phyloP scores from a whole-genome alignment of 1,140 invertebrate genomes.

The Artemia franciscana region DNA sequence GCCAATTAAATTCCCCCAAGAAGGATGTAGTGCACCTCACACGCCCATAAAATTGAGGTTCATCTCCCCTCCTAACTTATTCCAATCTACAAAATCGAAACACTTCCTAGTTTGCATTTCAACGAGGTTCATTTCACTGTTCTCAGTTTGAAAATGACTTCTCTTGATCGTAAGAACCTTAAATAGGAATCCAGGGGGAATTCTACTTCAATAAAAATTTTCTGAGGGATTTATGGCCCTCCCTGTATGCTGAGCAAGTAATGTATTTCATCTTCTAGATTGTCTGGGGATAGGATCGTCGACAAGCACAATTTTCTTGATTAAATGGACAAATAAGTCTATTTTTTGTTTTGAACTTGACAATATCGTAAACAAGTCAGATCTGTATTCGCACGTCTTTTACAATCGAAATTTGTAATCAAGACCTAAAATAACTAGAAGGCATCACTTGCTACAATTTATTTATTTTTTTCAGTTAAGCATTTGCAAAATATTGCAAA shows the following conservation, averaged over 20 bases:
- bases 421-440: too few relatives aligned
- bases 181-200: neutral
- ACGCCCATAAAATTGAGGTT: neutral
- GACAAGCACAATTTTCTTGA: neutral
- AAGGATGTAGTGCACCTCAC: neutral
- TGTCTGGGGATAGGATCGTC: neutral
- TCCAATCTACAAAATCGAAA: neutral
- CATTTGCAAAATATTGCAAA: too few relatives aligned
- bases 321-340: neutral
- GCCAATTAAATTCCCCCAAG: neutral
- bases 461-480: too few relatives aligned
- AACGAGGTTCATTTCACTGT: neutral
- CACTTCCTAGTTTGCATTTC: neutral
- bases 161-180: neutral
- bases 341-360: too few relatives aligned
- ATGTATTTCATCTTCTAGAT: neutral
- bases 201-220: neutral
- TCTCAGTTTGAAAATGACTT: neutral
- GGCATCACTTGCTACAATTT: too few relatives aligned
- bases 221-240: neutral
- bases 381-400: too few relatives aligned
- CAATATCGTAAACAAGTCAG: too few relatives aligned
- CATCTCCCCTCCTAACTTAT: neutral
- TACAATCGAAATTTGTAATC: too few relatives aligned
- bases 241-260: neutral